A percentile compares a stretch with the other conserved stretches of the same genome.
phyloP scores from a whole-genome alignment of 2,888 invertebrate species.

The Eilema caniola region DNA sequence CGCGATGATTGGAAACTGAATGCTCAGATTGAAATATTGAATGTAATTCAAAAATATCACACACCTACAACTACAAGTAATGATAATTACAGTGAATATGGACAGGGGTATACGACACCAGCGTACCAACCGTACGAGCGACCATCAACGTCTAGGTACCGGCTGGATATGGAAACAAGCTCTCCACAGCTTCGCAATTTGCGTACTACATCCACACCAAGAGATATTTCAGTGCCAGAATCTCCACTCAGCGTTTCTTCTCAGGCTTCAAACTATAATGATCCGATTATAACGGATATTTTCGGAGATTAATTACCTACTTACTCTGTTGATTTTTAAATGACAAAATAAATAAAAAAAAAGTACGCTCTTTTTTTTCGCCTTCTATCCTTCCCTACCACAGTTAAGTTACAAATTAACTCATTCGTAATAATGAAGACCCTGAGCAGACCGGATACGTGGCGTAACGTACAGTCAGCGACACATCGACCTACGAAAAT shows the following conservation, averaged over 20 bases:
- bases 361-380: slow-evolving; percentile 19
- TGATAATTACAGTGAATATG: slow-evolving; percentile 38
- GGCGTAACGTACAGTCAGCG: too few relatives aligned
- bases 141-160: slow-evolving; percentile 32
- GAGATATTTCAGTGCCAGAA: slow-evolving; percentile 32
- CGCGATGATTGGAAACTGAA: slow-evolving; percentile 45
- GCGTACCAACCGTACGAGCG: slow-evolving; percentile 20
- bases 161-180: slow-evolving; percentile 33
- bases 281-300: slow-evolving; percentile 40
- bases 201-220: slow-evolving; percentile 32
- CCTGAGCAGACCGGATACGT: too few relatives aligned
- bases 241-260: slow-evolving; percentile 31
- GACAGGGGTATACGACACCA: slow-evolving; percentile 40
- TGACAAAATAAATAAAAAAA: slow-evolving; percentile 21
- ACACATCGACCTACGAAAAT: too few relatives aligned
- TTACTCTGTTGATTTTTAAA: slow-evolving; percentile 24
- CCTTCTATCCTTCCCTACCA: too few relatives aligned
- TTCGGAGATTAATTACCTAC: slow-evolving; percentile 35
- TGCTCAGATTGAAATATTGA: slow-evolving; percentile 44
- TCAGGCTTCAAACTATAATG: slow-evolving; percentile 36
- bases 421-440: too few relatives aligned
- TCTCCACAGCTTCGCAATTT: slow-evolving; percentile 21
- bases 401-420: too few relatives aligned
- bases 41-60: slow-evolving; percentile 34
- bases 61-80: slow-evolving; percentile 29